Percentiles rank a stretch among this genome's conserved stretches.
Conservation (phyloP, 2,113 vertebrate species). For the Caracal caracal region DNA sequence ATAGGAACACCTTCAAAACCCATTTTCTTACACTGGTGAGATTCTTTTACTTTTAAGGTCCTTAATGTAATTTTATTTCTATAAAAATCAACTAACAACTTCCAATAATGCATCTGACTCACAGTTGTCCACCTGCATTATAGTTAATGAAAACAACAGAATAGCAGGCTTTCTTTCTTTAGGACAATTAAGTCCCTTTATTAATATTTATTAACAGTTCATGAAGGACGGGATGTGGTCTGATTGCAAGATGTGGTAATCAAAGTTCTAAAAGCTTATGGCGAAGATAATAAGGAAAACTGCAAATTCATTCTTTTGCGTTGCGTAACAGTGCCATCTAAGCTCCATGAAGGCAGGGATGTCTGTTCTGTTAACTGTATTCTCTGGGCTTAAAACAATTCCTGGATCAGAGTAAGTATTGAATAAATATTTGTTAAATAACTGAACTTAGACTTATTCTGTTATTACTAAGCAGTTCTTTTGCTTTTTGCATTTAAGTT, state of each 20-base stretch:
- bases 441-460: neutral
- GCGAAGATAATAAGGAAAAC: neutral
- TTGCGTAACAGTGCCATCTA: neutral
- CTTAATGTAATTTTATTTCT: neutral
- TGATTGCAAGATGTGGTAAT: neutral
- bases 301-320: neutral
- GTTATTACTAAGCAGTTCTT: neutral
- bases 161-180: neutral
- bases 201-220: neutral
- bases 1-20: neutral
- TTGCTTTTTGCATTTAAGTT: neutral
- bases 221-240: neutral
- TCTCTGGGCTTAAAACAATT: neutral
- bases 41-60: constrained; percentile 28
- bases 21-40: neutral
- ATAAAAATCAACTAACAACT: constrained; percentile 2
- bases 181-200: neutral
- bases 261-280: neutral
- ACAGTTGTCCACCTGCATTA: neutral
- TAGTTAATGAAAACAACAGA: neutral
- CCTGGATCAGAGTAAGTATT: neutral
- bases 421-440: neutral
- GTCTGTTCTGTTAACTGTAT: neutral
- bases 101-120: neutral
- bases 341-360: neutral